A percentile compares a stretch with the other conserved stretches of the same genome.
Conservation (phyloP, 2,113 vertebrate genomes). For the Accipiter virgatus region DNA sequence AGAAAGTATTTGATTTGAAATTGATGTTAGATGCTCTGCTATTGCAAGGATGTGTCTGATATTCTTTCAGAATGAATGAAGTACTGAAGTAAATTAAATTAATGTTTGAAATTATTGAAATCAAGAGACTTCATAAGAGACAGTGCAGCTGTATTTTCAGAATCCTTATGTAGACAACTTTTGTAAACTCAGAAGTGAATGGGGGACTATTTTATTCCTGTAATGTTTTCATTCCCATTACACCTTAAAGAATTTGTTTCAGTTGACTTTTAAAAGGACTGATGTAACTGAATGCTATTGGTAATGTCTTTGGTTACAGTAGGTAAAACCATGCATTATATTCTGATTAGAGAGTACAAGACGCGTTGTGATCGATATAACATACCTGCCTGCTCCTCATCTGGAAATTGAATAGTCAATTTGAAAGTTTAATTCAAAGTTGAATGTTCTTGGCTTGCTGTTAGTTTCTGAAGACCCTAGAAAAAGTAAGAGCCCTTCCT, state of each 20-base stretch:
- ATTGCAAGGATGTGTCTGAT: neutral
- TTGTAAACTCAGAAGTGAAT: neutral
- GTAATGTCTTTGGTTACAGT: neutral
- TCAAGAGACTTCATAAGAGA: neutral
- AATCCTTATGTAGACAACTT: neutral
- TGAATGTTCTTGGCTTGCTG: neutral
- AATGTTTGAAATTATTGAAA: neutral
- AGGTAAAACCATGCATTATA: neutral
- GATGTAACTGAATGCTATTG: neutral
- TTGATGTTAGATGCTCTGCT: neutral
- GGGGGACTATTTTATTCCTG: neutral
- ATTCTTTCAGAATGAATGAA: neutral
- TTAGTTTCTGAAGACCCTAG: neutral
- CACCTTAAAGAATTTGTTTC: neutral
- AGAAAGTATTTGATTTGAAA: neutral
- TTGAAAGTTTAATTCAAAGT: neutral
- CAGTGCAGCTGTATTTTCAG: neutral
- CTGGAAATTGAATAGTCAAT: neutral
- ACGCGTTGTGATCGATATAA: neutral
- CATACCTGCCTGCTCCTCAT: neutral
- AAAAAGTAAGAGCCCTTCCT: neutral
- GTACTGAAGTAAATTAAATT: neutral
- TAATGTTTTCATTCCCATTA: neutral
- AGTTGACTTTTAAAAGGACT: neutral
- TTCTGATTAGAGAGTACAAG: neutral